Base-by-base conservation (phyloP, 2,113 vertebrate genomes). In the Puntigrus tetrazona region DNA sequence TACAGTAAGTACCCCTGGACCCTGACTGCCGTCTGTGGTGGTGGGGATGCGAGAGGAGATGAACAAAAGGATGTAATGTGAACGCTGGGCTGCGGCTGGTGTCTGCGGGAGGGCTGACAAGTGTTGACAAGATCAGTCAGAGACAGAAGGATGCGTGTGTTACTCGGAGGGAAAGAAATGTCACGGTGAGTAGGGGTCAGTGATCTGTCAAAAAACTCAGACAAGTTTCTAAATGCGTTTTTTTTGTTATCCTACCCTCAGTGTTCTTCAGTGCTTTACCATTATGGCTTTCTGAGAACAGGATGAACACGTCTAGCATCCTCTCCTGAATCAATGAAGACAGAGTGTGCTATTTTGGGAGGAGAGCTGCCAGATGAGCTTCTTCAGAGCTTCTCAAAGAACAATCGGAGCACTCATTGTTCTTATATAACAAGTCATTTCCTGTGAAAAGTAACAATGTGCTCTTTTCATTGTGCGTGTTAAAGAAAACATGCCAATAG, bases 61-160 rank as follows among this genome's bases (percentile, higher is more conserved):
- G 57, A 75, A 81, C 6, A 65, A 80, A 81, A 61, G 16, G 61
- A 80, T 72, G 55, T 20, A 59, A 69, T 18, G 55, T 20, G 50
- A 70, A n/a, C 10, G 5, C 10, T 36, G 38, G 65, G 36, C 41
- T 31, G 45, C 5, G 16, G 61, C 18, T 57, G 25, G 75, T 7
- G 2, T 79, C 36, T 10, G n/a, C 38, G 5, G 73, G 79, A 69
- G 69, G 57, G 69, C 69, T 81, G 84, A 85, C 27, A 85, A 45
- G 43, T 74, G 69, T 31, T 76, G 72, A 70, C 61, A 59, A 75
- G 34, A 73, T 86, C 45, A 57, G 34, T 82, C 31, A 59, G n/a
- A 43, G 45, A 74, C 67, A 75, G 25, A 75, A 45, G 20, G 41
- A 52, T 4, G 10, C 8, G 22, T 14, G 83, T 78, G 31, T 45